A percentile compares a stretch with the other conserved stretches of the same genome.
These are phyloP conservation scores for Vireo griseus DNA, from an alignment of 2,797 vertebrate species.

Conservation along the genomic window DNA sequence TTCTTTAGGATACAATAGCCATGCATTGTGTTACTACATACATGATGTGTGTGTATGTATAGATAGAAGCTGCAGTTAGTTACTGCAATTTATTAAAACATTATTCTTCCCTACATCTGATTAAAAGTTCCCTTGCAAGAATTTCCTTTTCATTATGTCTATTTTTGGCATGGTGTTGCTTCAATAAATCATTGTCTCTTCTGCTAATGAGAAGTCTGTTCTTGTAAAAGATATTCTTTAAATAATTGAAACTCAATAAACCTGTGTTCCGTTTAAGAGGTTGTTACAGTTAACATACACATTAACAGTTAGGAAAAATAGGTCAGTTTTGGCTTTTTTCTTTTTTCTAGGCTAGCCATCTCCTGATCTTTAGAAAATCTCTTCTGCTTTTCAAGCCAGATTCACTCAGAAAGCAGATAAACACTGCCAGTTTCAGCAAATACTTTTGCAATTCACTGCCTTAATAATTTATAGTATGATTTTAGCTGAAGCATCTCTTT, in stretches of 20 bases:
- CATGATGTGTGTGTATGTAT: too few species aligned
- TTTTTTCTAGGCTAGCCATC: background rate
- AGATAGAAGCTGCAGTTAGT: background rate
- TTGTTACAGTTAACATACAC: background rate
- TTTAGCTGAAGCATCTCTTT: background rate
- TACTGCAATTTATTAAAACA: background rate
- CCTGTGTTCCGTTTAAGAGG: background rate
- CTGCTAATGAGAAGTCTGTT: background rate
- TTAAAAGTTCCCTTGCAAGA: background rate
- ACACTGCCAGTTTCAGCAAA: background rate
- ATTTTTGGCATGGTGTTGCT: background rate
- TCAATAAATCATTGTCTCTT: background rate
- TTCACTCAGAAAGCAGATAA: background rate
- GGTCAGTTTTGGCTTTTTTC: background rate
- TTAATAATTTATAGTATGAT: background rate
- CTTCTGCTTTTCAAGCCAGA: background rate
- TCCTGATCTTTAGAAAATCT: background rate
- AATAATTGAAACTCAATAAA: background rate
- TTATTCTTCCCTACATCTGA: background rate
- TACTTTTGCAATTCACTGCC: background rate
- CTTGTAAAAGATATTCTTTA: background rate
- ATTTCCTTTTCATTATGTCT: background rate
- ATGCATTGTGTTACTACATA: accelerated
- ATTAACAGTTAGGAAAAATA: background rate
- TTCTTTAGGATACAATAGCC: background rate